phyloP scores from a whole-genome alignment of 2,888 invertebrate genomes.

The Drosophila histrio region DNA sequence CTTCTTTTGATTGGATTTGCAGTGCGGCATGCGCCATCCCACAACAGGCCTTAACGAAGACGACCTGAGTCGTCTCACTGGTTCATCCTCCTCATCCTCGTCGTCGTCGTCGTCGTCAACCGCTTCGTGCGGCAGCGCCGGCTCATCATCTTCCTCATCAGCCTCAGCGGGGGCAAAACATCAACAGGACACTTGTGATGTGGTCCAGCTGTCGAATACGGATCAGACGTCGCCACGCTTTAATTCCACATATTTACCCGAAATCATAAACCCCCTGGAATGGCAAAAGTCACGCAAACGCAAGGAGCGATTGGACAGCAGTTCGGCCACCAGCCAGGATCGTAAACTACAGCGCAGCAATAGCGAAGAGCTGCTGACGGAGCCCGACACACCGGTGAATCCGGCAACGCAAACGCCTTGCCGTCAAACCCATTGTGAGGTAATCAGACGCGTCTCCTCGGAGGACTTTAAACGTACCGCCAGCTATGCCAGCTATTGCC shows the following conservation, averaged over 20 bases:
- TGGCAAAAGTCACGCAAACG: constrained; percentile 86
- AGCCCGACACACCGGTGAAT: constrained; percentile 75
- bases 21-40: constrained; percentile 85
- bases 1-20: constrained; percentile 46
- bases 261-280: constrained; percentile 84
- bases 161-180: constrained; percentile 36
- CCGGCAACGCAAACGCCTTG: background rate
- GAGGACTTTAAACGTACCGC: constrained; percentile 82
- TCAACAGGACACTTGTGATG: constrained; percentile 45
- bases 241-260: constrained; percentile 83
- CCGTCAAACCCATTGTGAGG: constrained; percentile 52
- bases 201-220: constrained; percentile 38
- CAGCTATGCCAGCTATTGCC: constrained; percentile 75
- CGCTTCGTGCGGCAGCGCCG: constrained; percentile 65
- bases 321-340: constrained; percentile 86
- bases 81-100: constrained; percentile 82
- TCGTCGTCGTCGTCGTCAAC: constrained; percentile 74
- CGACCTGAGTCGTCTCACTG: constrained; percentile 85
- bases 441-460: constrained; percentile 81
- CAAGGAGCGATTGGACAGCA: constrained; percentile 88
- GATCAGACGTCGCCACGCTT: constrained; percentile 65
- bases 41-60: constrained; percentile 85
- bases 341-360: constrained; percentile 87
- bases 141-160: constrained; percentile 59
- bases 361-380: constrained; percentile 86